These are phyloP conservation scores for Erpobdella octoculata DNA, from an alignment of 2,888 invertebrate genomes.

Conservation along the genomic window DNA sequence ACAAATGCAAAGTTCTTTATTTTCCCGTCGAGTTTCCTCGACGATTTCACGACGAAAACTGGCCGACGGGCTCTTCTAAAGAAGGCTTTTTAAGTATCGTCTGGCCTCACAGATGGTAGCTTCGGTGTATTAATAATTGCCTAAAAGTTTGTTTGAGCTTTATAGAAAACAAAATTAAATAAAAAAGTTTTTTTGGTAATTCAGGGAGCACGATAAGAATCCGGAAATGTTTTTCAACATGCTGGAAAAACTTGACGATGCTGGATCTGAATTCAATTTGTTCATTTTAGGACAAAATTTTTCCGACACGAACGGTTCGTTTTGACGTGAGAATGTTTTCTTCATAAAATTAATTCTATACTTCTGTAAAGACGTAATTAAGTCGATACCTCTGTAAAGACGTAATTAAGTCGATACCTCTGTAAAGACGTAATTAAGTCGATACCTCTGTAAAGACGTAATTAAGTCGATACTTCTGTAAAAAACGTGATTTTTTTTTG, in stretches of 20 bases:
- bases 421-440: too few species aligned
- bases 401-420: too few species aligned
- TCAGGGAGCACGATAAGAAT: constrained; percentile 67
- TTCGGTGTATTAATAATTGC: constrained; percentile 18
- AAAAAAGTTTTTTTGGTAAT: constrained; percentile 13
- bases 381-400: too few species aligned
- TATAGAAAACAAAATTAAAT: too few species aligned
- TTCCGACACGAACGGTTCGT: constrained; percentile 10
- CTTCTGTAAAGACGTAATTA: too few species aligned
- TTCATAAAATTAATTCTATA: background rate
- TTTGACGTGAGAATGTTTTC: background rate
- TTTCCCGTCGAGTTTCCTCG: constrained; percentile 56
- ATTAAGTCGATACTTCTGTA: too few species aligned
- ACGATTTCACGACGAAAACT: background rate
- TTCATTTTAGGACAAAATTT: constrained; percentile 55
- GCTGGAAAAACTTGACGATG: constrained; percentile 49
- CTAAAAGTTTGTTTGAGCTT: background rate
- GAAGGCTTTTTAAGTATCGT: constrained; percentile 57
- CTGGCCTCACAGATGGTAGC: constrained; percentile 68
- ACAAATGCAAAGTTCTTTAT: constrained; percentile 62
- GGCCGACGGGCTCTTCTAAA: background rate
- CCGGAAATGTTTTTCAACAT: constrained; percentile 62
- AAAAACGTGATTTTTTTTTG: background rate
- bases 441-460: too few species aligned
- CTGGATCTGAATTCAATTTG: constrained; percentile 58